phyloP scores from a whole-genome alignment of 1,140 invertebrate genomes.

The Drosophila mayri region DNA sequence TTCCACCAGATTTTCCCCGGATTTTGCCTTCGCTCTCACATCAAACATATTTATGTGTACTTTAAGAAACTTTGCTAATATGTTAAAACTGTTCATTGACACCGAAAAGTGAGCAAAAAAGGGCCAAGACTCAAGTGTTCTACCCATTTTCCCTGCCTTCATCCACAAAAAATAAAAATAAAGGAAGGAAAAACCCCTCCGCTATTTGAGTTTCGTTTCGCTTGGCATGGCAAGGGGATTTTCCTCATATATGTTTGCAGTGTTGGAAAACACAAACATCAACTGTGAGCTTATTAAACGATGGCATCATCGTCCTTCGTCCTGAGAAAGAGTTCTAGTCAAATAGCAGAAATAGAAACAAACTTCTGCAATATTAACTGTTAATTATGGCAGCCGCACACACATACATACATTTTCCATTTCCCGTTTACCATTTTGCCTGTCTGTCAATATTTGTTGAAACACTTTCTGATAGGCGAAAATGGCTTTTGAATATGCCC shows the following conservation, averaged over 20 bases:
- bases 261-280: conserved; percentile 82
- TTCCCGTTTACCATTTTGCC: conserved; percentile 2
- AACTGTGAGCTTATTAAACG: conserved; percentile 83
- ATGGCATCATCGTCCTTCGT: conserved; percentile 36
- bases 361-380: conserved; percentile 79
- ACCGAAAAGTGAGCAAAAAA: conserved; percentile 80
- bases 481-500: conserved; percentile 79
- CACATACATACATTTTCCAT: neutral
- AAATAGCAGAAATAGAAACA: conserved; percentile 80
- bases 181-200: conserved; percentile 1
- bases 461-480: conserved; percentile 81
- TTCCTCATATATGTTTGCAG: conserved; percentile 74
- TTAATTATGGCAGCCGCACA: conserved; percentile 62
- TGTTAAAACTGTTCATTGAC: conserved; percentile 84
- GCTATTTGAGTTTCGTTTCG: conserved; percentile 66
- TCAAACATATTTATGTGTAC: conserved; percentile 82
- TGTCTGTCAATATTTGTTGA: conserved; percentile 81
- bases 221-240: conserved; percentile 26
- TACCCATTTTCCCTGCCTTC: neutral
- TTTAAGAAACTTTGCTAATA: conserved; percentile 83
- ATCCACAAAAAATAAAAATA: neutral
- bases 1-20: neutral
- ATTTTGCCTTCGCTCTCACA: conserved; percentile 46
- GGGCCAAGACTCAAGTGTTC: conserved; percentile 46
- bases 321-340: conserved; percentile 57